A percentile compares a stretch with the other conserved stretches of the same genome.
phyloP scores from a whole-genome alignment of 2,797 vertebrate species.

The Sebastes reedi region DNA sequence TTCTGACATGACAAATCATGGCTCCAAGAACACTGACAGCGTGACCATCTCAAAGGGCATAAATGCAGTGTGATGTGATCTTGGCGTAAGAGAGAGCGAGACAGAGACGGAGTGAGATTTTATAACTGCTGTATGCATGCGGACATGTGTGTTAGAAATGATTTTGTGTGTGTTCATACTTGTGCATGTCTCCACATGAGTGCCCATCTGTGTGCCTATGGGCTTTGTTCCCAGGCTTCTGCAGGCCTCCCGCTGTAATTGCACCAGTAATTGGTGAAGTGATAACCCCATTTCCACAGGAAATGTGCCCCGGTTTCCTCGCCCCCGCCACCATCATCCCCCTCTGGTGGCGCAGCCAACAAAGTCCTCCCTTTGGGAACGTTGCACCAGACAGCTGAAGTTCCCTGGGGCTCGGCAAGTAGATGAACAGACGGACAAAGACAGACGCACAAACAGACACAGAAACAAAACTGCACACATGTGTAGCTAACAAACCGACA shows the following conservation, averaged over 20 bases:
- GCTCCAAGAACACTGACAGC: background rate
- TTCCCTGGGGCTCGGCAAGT: constrained; percentile 62
- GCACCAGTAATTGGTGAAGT: constrained; percentile 80
- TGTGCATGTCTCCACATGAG: constrained; percentile 31
- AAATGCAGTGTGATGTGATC: background rate
- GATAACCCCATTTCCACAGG: constrained; percentile 86
- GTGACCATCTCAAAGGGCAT: background rate
- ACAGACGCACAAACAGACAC: constrained; percentile 32
- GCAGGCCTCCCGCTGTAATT: constrained; percentile 77
- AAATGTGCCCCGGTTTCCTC: constrained; percentile 80
- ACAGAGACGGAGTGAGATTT: constrained; percentile 1
- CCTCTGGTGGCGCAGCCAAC: constrained; percentile 62
- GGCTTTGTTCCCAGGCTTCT: constrained; percentile 75
- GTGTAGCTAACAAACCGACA: constrained; percentile 30
- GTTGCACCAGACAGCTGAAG: constrained; percentile 71
- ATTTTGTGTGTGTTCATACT: constrained; percentile 6
- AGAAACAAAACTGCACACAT: constrained; percentile 39
- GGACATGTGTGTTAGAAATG: constrained; percentile 9
- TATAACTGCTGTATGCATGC: background rate
- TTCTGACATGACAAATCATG: background rate
- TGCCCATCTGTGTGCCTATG: constrained; percentile 64
- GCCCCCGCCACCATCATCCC: constrained; percentile 37
- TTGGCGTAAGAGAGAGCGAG: background rate
- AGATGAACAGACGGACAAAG: constrained; percentile 67
- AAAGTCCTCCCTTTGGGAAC: constrained; percentile 74